Evolutionary conservation across 2,113 vertebrate genomes (phyloP).

Genomic region (Gavia stellata): DNA sequence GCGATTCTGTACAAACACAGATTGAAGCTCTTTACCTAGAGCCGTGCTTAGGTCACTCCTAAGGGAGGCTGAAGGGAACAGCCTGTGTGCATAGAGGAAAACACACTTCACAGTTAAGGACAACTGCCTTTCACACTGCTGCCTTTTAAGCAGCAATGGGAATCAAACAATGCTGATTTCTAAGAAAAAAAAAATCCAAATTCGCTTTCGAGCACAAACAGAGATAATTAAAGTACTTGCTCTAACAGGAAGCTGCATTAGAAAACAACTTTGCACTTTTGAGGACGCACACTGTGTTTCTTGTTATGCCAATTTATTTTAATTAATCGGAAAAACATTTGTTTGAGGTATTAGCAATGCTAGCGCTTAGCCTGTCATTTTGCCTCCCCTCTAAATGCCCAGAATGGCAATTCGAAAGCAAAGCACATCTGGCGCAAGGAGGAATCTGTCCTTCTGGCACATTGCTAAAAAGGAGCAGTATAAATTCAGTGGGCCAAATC

Average conservation of each 20-base stretch:
- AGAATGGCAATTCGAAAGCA: neutral
- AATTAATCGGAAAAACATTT: slow-evolving; percentile 58
- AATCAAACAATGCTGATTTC: slow-evolving; percentile 33
- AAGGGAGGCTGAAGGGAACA: neutral
- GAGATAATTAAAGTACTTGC: slow-evolving; percentile 49
- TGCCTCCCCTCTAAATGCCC: neutral
- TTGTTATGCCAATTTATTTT: slow-evolving; percentile 54
- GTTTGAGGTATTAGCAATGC: slow-evolving; percentile 26
- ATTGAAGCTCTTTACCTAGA: slow-evolving; percentile 11
- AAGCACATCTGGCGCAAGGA: neutral
- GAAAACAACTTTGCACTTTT: slow-evolving; percentile 46
- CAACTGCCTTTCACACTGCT: neutral
- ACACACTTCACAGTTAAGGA: neutral
- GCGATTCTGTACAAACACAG: slow-evolving; percentile 11
- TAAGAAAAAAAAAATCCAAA: slow-evolving; percentile 5
- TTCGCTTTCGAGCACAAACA: slow-evolving; percentile 21
- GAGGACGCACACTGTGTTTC: neutral
- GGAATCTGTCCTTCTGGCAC: neutral
- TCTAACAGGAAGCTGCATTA: slow-evolving; percentile 32
- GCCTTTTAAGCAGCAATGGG: neutral
- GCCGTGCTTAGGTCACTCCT: neutral
- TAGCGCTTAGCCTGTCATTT: neutral
- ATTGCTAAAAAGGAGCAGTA: neutral
- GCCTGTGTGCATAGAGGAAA: neutral
- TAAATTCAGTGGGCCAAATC: neutral